Base-by-base conservation (phyloP, 2,797 vertebrate species). In the Rhyacichthys aspro region DNA sequence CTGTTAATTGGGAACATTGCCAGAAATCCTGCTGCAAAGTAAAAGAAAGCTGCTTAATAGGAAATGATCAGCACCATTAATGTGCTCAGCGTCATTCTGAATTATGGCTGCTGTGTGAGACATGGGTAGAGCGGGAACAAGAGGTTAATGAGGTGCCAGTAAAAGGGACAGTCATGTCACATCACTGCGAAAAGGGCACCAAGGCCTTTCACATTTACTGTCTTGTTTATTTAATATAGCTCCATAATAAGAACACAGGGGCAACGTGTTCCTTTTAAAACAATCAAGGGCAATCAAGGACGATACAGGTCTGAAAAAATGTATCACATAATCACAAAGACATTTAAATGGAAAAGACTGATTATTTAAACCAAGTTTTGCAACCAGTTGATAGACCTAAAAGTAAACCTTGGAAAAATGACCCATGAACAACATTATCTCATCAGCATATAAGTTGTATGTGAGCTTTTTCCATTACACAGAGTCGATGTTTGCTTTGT, bases 1-100 rank as follows among this genome's bases (percentile, higher is more conserved):
- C 12, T 6, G 59, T 14, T 92, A 91, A 92, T 90, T 92, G 88
- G 88, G 90, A 87, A 92, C 90, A 92, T 91, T 88, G 79, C 70
- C 74, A 78, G 72, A 78, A 76, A 70, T 77, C 52, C 64, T 58
- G 43, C 49, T 58, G 67, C 72, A 49, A 16, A 54, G 56, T 53
- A 17, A 56, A 45, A 44, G 55, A 76, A 68, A 60, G 47, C 32
- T 58, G 53, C 65, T 83, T 88, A 57, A 79, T 69, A 5, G 74
- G 76, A 85, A 76, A 69, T 68, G 72, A 84, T 85, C 75, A 83
- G 56, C 46, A 41, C 43, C 34, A 42, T 56, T 83, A 81, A 89
- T 81, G 55, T 34, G 66, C 17, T 45, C 8, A 62, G 63, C 59
- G 45, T 61, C 67, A 79, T 84, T 82, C 68, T 69, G 75, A 49